Evolutionary conservation across 1,140 invertebrate genomes (phyloP).

Genomic region (Belonocnema kinseyi): DNA sequence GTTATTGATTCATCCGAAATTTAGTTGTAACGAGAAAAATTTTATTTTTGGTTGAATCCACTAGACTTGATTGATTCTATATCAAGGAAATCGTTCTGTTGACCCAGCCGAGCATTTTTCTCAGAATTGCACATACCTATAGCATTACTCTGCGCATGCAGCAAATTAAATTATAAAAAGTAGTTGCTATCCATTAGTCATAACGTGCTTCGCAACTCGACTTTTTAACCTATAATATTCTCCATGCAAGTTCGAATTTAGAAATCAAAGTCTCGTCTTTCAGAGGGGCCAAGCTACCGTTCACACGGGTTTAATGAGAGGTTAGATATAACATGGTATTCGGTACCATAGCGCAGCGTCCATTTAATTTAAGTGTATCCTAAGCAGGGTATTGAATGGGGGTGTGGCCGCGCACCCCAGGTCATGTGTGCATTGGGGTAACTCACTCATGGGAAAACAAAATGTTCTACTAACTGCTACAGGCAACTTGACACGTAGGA

Average conservation of each 20-base stretch:
- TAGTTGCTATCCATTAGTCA: conserved; percentile 1
- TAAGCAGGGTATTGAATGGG: conserved; percentile 67
- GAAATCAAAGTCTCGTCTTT: conserved; percentile 61
- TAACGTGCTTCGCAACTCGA: conserved; percentile 6
- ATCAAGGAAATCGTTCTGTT: too few species aligned
- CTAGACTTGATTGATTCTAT: too few species aligned
- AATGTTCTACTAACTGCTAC: conserved; percentile 64
- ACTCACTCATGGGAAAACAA: conserved; percentile 70
- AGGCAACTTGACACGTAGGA: conserved; percentile 33
- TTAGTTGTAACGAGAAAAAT: too few species aligned
- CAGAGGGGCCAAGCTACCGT: conserved; percentile 50
- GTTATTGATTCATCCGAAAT: too few species aligned
- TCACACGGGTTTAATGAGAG: conserved; percentile 74
- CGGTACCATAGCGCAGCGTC: conserved; percentile 64
- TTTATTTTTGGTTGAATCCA: too few species aligned
- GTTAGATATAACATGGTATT: conserved; percentile 75
- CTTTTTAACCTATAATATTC: conserved; percentile 21
- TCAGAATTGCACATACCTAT: too few species aligned
- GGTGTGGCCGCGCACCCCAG: conserved; percentile 62
- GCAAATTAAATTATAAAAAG: background rate
- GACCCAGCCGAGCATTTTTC: too few species aligned
- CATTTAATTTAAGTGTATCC: conserved; percentile 74
- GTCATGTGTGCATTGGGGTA: conserved; percentile 47
- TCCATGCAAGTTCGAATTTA: conserved; percentile 57
- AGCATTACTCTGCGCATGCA: background rate